Evolutionary conservation across 2,888 invertebrate genomes (phyloP).

Genomic region (Matsumyia berberina): DNA sequence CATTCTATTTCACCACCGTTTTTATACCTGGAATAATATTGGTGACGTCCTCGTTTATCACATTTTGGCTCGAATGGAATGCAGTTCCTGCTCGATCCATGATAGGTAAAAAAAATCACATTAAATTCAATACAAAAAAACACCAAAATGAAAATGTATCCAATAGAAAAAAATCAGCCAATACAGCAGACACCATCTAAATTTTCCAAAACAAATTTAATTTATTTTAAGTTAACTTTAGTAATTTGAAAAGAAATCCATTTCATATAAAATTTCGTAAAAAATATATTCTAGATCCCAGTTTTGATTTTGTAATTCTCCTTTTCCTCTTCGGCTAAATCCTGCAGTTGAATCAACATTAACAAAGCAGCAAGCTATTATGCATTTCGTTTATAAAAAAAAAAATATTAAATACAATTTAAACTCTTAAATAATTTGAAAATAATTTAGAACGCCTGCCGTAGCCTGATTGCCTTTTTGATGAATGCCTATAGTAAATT

Average conservation of each 20-base stretch:
- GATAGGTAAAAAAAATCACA: slow-evolving; percentile 89
- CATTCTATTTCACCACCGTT: slow-evolving; percentile 98
- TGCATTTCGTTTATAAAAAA: slow-evolving; percentile 53
- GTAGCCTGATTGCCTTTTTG: slow-evolving; percentile 70
- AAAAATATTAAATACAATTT: slow-evolving; percentile 17
- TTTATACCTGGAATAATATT: slow-evolving; percentile 98
- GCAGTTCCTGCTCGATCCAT: slow-evolving; percentile 98
- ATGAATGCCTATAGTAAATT: slow-evolving; percentile 67
- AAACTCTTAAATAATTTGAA: slow-evolving; percentile 29
- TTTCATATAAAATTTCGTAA: slow-evolving; percentile 24
- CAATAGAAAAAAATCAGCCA: slow-evolving; percentile 3
- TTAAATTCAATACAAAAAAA: slow-evolving; percentile 41
- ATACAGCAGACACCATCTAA: slow-evolving; percentile 21
- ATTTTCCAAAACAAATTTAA: neutral
- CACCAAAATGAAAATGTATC: slow-evolving; percentile 10
- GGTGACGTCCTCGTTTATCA: slow-evolving; percentile 98
- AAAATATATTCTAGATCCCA: slow-evolving; percentile 18
- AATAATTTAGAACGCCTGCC: slow-evolving; percentile 60
- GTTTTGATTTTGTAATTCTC: slow-evolving; percentile 20
- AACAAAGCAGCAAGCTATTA: slow-evolving; percentile 57
- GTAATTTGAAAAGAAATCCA: neutral
- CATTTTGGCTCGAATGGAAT: slow-evolving; percentile 99
- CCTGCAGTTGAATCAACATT: slow-evolving; percentile 49
- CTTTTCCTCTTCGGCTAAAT: slow-evolving; percentile 54
- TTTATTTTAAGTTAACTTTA: slow-evolving; percentile 3